Percentiles rank a stretch among this genome's conserved stretches.
phyloP scores from a whole-genome alignment of 1,140 invertebrate genomes.

The Solenopsis fugax region DNA sequence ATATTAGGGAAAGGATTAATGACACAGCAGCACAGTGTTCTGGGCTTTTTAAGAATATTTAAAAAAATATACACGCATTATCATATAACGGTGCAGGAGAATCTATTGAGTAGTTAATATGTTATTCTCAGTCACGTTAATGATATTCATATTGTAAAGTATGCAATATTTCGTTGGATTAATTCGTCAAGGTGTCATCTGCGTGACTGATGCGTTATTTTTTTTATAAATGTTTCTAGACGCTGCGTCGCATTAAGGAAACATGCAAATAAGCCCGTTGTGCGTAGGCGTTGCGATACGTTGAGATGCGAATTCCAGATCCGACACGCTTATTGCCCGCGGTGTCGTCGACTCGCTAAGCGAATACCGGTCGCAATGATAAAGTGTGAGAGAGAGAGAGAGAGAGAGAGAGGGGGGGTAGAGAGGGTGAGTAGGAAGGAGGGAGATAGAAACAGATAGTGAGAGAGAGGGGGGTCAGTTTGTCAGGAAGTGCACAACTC shows the following conservation, averaged over 20 bases:
- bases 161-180: conserved; percentile 30
- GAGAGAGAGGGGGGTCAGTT: conserved; percentile 5
- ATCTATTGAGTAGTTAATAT: conserved; percentile 29
- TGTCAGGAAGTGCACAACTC: conserved; percentile 60
- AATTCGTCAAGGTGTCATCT: conserved; percentile 32
- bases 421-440: neutral
- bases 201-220: conserved; percentile 62
- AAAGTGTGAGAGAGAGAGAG: neutral
- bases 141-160: conserved; percentile 36
- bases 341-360: conserved; percentile 30
- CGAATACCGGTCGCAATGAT: conserved; percentile 24
- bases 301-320: conserved; percentile 71
- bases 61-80: neutral
- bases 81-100: neutral
- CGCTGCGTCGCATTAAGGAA: conserved; percentile 48
- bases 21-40: neutral
- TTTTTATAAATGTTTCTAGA: conserved; percentile 40
- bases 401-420: neutral
- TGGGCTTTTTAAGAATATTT: neutral
- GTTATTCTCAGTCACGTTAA: conserved; percentile 32
- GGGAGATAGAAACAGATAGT: neutral
- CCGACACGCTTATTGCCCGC: conserved; percentile 66
- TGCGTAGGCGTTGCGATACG: conserved; percentile 59
- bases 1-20: conserved; percentile 11
- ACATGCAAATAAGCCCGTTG: conserved; percentile 73